Evolutionary conservation across 2,888 invertebrate genomes (phyloP), one percentile per base, ranked within the genome.

Genomic region (Epinotia nisella): DNA sequence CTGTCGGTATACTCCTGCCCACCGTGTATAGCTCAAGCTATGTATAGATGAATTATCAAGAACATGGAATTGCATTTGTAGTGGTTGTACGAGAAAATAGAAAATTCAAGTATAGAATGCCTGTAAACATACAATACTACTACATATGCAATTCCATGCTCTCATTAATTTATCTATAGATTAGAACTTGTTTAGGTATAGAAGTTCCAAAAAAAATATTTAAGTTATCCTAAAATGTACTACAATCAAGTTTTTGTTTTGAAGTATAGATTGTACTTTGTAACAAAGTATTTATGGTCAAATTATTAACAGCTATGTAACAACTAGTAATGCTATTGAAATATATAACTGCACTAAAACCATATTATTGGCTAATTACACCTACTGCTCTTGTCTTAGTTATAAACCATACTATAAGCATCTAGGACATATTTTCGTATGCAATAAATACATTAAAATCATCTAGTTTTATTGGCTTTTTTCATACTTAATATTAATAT

Each of bases 391-490:
- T 59, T 61, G 17, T 62, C 17, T 21, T 67, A 58, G 68, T 68
- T 82, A 85, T 87, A 88, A 70, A 29, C 13, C 17, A 87, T 86
- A 91, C 88, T 87, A n/a, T n/a, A n/a, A 49, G 88, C 88, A 87
- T 81, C 82, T 92, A 91, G 90, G 88, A 86, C 90, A 89, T 92
- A 90, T 90, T 91, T 91, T 91, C 89, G 61, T 91, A 91, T 83
- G 80, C 85, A 91, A 87, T 92, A 91, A 92, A 87, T 82, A 83
- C 79, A 79, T 80, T 80, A 77, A 85, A 86, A 85, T 79, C 75
- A 24, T 49, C 75, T 59, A 75, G 75, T 83, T 75, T 76, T 29
- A n/a, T n/a, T n/a, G n/a, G 51, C 9, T 17, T 19, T 51, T 29
- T 4, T 13, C 13, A 17, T 13, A 13, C 1, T 49, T 10, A 1